These are phyloP conservation scores for Typhlichthys eigenmanni DNA, from an alignment of 2,797 vertebrate genomes.

Conservation along the genomic window DNA sequence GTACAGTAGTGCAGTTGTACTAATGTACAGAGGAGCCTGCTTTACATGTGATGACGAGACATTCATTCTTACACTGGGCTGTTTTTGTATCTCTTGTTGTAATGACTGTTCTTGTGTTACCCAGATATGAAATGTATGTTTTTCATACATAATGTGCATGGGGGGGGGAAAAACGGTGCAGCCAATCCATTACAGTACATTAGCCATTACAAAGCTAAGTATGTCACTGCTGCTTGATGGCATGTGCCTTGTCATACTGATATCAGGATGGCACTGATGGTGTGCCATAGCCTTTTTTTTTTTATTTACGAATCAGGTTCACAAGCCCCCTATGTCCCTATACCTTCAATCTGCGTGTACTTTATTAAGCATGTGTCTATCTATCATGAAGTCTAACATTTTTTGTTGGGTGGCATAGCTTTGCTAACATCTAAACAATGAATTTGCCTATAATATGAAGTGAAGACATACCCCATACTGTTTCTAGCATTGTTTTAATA, in stretches of 20 bases:
- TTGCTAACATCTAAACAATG: conserved; percentile 64
- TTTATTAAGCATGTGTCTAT: conserved; percentile 34
- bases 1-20: conserved; percentile 4
- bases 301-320: conserved; percentile 33
- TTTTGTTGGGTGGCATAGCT: conserved; percentile 69
- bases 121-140: conserved; percentile 33
- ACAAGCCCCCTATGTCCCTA: conserved; percentile 20
- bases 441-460: conserved; percentile 58
- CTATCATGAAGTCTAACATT: conserved; percentile 28
- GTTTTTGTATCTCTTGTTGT: conserved; percentile 46
- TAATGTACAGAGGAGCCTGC: conserved; percentile 16
- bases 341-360: conserved; percentile 50
- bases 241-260: conserved; percentile 72
- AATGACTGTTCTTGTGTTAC: conserved; percentile 50
- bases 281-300: conserved; percentile 43
- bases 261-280: conserved; percentile 44
- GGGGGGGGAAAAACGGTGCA: conserved; percentile 29
- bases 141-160: conserved; percentile 47
- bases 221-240: conserved; percentile 62
- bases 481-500: conserved; percentile 39
- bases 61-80: conserved; percentile 50
- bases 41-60: conserved; percentile 24
- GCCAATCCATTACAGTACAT: conserved; percentile 16
- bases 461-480: conserved; percentile 40
- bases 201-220: conserved; percentile 30